Conservation (phyloP, 2,888 invertebrate species). For the Athrips mouffetella region DNA sequence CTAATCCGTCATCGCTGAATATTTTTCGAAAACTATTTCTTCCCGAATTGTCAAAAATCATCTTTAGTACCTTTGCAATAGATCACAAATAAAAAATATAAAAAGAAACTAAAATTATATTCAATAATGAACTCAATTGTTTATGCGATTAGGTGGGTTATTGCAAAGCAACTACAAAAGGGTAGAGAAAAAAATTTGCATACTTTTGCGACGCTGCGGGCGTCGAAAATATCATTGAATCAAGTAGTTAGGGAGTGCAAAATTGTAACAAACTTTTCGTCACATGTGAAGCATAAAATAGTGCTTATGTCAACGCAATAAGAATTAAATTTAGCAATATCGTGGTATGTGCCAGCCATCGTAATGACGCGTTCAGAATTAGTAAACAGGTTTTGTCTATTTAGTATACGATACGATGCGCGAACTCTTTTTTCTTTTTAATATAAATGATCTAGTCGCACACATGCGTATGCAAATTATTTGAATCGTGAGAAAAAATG, state of each 20-base stretch:
- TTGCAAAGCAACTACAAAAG: conserved; percentile 21
- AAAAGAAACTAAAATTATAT: not conserved
- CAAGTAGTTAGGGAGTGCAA: conserved; percentile 33
- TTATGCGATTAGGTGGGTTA: not conserved
- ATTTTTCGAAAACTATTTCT: not conserved
- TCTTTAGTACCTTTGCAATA: conserved; percentile 4
- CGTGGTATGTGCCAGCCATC: conserved; percentile 25
- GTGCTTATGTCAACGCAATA: conserved; percentile 24
- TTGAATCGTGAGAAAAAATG: conserved; percentile 54
- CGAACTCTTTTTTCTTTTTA: conserved; percentile 40
- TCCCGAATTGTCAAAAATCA: not conserved
- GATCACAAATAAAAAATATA: not conserved
- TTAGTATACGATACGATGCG: conserved; percentile 55
- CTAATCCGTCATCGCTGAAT: conserved; percentile 50
- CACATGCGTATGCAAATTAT: conserved; percentile 46
- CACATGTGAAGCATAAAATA: conserved; percentile 17
- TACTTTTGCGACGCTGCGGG: conserved; percentile 52
- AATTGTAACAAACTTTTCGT: conserved; percentile 29
- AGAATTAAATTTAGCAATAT: conserved; percentile 19
- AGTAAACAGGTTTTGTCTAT: conserved; percentile 72
- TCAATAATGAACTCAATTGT: not conserved
- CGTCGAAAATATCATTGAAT: conserved; percentile 39
- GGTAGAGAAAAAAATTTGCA: conserved; percentile 53
- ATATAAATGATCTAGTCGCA: conserved; percentile 50
- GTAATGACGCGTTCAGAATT: conserved; percentile 68